Percentiles rank a stretch among this genome's conserved stretches.
Evolutionary conservation across 2,888 invertebrate species (phyloP).

Genomic region (Tyria jacobaeae): DNA sequence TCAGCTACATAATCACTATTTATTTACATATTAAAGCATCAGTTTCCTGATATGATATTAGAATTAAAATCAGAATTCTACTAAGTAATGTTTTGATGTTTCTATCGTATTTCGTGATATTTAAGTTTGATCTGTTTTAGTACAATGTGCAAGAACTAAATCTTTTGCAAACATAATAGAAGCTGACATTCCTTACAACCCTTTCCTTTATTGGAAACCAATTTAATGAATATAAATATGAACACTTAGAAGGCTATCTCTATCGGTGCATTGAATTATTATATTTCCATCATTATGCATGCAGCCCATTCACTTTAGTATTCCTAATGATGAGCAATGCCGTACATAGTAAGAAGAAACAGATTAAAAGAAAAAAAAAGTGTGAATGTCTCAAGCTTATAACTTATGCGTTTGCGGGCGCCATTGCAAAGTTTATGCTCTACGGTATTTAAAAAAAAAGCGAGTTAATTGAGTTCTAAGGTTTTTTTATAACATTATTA

Average conservation of each 20-base stretch:
- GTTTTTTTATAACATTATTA: not conserved
- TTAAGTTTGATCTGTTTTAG: too few species aligned
- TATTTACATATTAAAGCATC: too few species aligned
- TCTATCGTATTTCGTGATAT: too few species aligned
- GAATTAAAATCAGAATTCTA: too few species aligned
- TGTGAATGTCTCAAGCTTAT: conserved; percentile 30
- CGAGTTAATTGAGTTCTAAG: not conserved
- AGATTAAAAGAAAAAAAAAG: conserved; percentile 33
- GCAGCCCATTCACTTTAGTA: conserved; percentile 26
- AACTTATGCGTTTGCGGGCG: conserved; percentile 13
- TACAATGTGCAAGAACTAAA: conserved; percentile 17
- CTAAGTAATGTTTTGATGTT: too few species aligned
- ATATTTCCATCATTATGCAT: conserved; percentile 36
- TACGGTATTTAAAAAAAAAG: conserved; percentile 14
- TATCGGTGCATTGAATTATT: conserved; percentile 40
- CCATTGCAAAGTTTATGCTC: conserved; percentile 20
- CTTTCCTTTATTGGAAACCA: conserved; percentile 19
- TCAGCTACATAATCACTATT: too few species aligned
- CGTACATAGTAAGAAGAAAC: conserved; percentile 19
- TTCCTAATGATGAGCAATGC: conserved; percentile 31
- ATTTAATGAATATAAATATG: conserved; percentile 28
- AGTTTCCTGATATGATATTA: too few species aligned
- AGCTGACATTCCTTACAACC: conserved; percentile 10
- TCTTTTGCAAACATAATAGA: conserved; percentile 25
- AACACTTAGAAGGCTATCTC: conserved; percentile 37